Percentiles rank a stretch among this genome's conserved stretches.
phyloP scores from a whole-genome alignment of 2,888 invertebrate genomes.

The Conchocele bisecta region DNA sequence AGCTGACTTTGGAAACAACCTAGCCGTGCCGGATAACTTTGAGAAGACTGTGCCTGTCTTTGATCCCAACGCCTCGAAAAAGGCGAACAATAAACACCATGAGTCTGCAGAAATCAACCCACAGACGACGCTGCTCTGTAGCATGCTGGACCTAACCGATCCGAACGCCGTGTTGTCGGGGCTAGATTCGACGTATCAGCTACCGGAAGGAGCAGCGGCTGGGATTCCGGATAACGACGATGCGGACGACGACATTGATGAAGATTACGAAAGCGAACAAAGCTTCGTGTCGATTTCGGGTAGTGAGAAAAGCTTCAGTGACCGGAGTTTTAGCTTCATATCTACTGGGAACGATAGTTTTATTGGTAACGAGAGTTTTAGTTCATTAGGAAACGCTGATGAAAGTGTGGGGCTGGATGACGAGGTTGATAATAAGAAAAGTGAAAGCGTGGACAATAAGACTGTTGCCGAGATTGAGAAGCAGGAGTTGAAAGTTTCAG shows the following conservation, averaged over 20 bases:
- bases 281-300: constrained; percentile 58
- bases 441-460: no score
- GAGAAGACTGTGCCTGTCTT: constrained; percentile 88
- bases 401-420: no score
- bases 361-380: constrained; percentile 65
- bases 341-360: constrained; percentile 58
- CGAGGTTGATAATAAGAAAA: no score
- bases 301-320: constrained; percentile 51
- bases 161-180: constrained; percentile 84
- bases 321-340: constrained; percentile 42
- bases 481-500: constrained; percentile 5
- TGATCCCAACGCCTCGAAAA: constrained; percentile 53
- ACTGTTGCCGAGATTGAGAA: no score
- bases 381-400: no score
- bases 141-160: constrained; percentile 89
- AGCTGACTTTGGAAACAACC: constrained; percentile 87
- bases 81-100: constrained; percentile 36
- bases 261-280: constrained; percentile 59
- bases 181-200: constrained; percentile 57
- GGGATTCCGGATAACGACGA: constrained; percentile 38
- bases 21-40: constrained; percentile 92
- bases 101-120: constrained; percentile 80
- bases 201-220: constrained; percentile 37
- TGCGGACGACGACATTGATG: constrained; percentile 60
- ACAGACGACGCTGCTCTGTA: constrained; percentile 84